Evolutionary conservation across 2,113 vertebrate genomes (phyloP).

Genomic region (Myrmophylax atrothorax): DNA sequence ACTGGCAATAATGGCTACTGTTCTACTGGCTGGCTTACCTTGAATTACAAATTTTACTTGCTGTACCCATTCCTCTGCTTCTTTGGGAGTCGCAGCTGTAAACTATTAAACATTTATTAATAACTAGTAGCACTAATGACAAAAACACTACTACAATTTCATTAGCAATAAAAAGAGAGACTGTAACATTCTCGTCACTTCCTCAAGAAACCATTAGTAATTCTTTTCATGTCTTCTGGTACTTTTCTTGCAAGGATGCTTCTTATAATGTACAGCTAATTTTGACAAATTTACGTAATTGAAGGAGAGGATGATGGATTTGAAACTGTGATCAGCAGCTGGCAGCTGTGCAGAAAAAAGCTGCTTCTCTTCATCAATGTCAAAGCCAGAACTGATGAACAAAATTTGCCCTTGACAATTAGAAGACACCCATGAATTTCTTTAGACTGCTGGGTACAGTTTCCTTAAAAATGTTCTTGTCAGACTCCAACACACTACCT

Average conservation of each 20-base stretch:
- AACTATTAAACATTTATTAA: conserved; percentile 80
- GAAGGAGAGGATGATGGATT: conserved; percentile 88
- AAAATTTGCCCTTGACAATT: conserved; percentile 88
- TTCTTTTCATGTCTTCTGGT: conserved; percentile 82
- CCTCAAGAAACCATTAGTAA: conserved; percentile 78
- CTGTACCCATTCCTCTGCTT: conserved; percentile 95
- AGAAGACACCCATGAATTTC: conserved; percentile 88
- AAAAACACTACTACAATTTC: conserved; percentile 47
- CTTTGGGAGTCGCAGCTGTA: conserved; percentile 88
- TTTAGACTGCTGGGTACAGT: conserved; percentile 83
- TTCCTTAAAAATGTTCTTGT: conserved; percentile 87
- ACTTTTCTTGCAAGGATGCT: conserved; percentile 87
- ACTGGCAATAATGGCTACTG: not conserved
- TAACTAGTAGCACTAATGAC: conserved; percentile 34
- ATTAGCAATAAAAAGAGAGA: conserved; percentile 38
- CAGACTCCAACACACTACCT: conserved; percentile 84
- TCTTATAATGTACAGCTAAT: conserved; percentile 87
- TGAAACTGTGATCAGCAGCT: conserved; percentile 86
- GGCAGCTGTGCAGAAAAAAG: conserved; percentile 84
- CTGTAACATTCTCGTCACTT: conserved; percentile 68
- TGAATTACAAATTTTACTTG: conserved; percentile 89
- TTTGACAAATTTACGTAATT: conserved; percentile 90
- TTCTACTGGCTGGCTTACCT: conserved; percentile 78
- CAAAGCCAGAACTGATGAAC: conserved; percentile 84
- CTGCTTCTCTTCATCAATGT: conserved; percentile 88